These are phyloP conservation scores for Copidosoma aretas DNA, from an alignment of 2,888 invertebrate species.

Conservation along the genomic window DNA sequence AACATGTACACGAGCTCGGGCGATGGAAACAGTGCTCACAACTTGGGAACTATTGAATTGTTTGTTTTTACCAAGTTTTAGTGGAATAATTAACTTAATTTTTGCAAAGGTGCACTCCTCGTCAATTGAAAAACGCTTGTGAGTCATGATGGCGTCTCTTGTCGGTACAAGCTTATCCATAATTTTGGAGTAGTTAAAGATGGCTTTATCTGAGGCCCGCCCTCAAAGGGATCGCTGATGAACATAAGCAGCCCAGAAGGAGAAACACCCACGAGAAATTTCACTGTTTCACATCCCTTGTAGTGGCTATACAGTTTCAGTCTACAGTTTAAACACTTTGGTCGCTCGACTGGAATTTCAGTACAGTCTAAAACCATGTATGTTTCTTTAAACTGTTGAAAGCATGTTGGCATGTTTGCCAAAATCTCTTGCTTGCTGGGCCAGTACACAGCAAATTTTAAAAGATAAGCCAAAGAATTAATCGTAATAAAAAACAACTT, in stretches of 20 bases:
- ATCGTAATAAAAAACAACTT: no score
- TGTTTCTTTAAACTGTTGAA: no score
- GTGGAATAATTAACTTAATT: neutral
- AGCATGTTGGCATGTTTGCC: neutral
- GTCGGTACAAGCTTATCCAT: neutral
- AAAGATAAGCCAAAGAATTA: no score
- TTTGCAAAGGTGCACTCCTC: neutral
- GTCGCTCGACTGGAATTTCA: neutral
- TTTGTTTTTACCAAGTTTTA: neutral
- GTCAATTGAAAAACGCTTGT: neutral
- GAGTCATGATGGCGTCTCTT: neutral
- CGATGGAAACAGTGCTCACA: neutral
- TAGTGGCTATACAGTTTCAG: neutral
- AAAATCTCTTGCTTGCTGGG: neutral
- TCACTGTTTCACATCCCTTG: conserved; percentile 4
- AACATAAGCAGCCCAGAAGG: neutral
- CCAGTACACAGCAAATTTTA: no score
- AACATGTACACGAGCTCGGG: neutral
- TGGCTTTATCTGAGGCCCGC: no score
- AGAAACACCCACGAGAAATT: neutral
- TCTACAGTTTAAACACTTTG: conserved; percentile 1
- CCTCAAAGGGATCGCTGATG: neutral
- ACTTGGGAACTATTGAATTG: neutral
- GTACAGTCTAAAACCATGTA: conserved; percentile 2
- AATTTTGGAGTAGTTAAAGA: neutral